Evolutionary conservation across 2,888 invertebrate species (phyloP), one percentile per base, ranked within the genome.

Genomic region (Standfussiana lucernea): DNA sequence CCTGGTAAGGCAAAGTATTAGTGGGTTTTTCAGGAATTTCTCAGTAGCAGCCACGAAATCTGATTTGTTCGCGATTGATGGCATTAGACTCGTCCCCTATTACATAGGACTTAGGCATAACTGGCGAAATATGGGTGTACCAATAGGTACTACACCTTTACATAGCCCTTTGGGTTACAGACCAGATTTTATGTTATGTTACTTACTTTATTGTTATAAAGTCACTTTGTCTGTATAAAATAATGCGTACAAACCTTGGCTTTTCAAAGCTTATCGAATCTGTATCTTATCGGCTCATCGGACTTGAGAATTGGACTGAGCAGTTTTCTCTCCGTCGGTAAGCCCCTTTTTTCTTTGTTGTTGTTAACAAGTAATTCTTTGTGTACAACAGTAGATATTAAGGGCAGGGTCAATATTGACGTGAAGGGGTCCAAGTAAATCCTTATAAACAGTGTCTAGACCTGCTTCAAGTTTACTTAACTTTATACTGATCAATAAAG

Each of bases 361-460:
- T n/a, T 45, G n/a, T 32, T 35, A 59, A 65, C 35, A 71, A 71
- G 61, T 40, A 40, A 47, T 53, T 62, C 28, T 56, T 74, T 65
- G 13, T 75, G 15, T 40, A 73, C 45, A 15, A 35, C 53, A 50
- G 45, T 50, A 15, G 24, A 37, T 75, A 65, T 62, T 69, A 59
- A 35, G 28, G 15, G 2, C 32, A 59, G 21, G 45, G 62, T 59
- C 62, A 64, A 82, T 68, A 53, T 47, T 74, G 32, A 28, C 45
- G 2, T 4, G 78, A 35, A 28, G 64, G 64, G n/a, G 67, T 64
- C 47, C 37, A 62, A 4, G 50, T 62, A 35, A 15, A 64, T 64
- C 68, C 28, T 47, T 78, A 65, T 72, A 45, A 28, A 71, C 10
- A 74, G 40, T 40, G 74, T 74, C 79, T 83, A 71, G 79, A 80